These are phyloP conservation scores for Nasonia oneida DNA, from an alignment of 2,888 invertebrate species.

Conservation along the genomic window DNA sequence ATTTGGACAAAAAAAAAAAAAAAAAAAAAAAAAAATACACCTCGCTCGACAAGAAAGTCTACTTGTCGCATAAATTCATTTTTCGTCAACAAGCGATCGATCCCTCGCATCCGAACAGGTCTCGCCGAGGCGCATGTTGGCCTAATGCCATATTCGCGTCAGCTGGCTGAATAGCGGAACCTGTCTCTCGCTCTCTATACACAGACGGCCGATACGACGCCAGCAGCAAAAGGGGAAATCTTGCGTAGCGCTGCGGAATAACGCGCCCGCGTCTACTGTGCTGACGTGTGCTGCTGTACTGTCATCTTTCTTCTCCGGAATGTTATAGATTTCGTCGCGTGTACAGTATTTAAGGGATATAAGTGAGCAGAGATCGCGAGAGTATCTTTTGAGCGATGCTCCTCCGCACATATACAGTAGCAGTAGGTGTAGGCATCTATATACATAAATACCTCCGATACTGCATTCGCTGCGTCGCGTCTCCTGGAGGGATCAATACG, in stretches of 20 bases:
- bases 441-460: conserved; percentile 53
- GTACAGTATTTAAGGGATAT: too few species aligned
- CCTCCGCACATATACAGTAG: neutral
- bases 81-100: conserved; percentile 10
- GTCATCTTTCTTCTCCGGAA: too few species aligned
- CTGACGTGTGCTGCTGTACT: too few species aligned
- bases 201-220: neutral
- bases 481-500: conserved; percentile 55
- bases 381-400: neutral
- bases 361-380: too few species aligned
- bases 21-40: neutral
- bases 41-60: too few species aligned
- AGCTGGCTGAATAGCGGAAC: conserved; percentile 1
- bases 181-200: neutral
- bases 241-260: neutral
- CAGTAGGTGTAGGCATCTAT: neutral
- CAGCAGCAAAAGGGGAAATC: neutral
- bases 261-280: neutral
- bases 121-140: neutral
- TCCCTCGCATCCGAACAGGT: neutral
- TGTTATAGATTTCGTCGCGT: too few species aligned
- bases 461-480: conserved; percentile 52
- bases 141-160: conserved; percentile 12
- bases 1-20: too few species aligned
- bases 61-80: conserved; percentile 10